phyloP scores from a whole-genome alignment of 2,797 vertebrate species.

The Rhincodon typus region DNA sequence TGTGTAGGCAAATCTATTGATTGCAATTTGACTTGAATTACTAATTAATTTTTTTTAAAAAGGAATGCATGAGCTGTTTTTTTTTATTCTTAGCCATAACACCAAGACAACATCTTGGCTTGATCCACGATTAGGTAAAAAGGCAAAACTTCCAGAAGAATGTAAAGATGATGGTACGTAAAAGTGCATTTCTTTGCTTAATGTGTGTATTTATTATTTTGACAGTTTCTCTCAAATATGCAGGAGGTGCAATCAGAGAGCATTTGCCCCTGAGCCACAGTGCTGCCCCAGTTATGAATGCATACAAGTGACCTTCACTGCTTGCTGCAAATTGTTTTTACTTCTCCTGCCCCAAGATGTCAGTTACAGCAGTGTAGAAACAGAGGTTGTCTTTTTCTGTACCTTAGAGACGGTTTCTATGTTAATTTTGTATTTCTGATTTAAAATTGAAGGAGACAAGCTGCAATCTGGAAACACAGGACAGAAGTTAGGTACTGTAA shows the following conservation, averaged over 20 bases:
- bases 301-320: conserved; percentile 27
- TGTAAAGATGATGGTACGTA: conserved; percentile 97
- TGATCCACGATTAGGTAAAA: conserved; percentile 97
- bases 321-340: conserved; percentile 26
- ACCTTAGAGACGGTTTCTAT: conserved; percentile 29
- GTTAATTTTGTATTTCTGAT: conserved; percentile 38
- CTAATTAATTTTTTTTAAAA: conserved; percentile 38
- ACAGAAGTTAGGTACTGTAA: conserved; percentile 37
- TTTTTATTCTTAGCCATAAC: conserved; percentile 88
- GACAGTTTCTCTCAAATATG: no score
- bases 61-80: conserved; percentile 37
- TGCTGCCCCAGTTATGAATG: no score
- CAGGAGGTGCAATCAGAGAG: no score
- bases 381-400: conserved; percentile 36
- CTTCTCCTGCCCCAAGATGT: not conserved
- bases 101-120: conserved; percentile 99
- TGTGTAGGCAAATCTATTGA: conserved; percentile 87
- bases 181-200: conserved; percentile 47
- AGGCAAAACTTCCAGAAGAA: conserved; percentile 96
- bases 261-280: no score
- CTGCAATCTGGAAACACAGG: conserved; percentile 36
- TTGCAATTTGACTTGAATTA: conserved; percentile 76
- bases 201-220: not conserved
- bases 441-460: conserved; percentile 38
- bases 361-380: conserved; percentile 21